Conservation (phyloP, 2,797 vertebrate genomes). For the Graptemys geographica region DNA sequence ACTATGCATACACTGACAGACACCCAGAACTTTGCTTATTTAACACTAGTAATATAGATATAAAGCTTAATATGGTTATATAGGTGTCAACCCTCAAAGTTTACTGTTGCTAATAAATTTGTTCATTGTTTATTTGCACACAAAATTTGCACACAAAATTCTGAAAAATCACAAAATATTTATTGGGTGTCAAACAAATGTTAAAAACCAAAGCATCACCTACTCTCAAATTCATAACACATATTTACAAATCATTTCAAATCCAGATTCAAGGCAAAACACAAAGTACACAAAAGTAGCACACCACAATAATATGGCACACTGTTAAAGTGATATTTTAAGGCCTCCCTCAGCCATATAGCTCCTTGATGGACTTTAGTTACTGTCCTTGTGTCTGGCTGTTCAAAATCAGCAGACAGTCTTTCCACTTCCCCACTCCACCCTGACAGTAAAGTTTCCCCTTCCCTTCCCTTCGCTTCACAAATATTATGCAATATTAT, state of each 20-base stretch:
- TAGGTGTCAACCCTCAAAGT: too few relatives aligned
- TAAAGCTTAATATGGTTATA: too few relatives aligned
- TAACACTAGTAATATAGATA: too few relatives aligned
- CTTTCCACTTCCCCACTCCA: background rate
- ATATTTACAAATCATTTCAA: background rate
- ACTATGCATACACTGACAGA: too few relatives aligned
- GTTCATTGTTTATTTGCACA: too few relatives aligned
- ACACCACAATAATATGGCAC: background rate
- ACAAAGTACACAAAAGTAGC: too few relatives aligned
- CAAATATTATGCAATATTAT: background rate
- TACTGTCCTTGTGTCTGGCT: background rate
- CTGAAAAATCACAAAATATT: too few relatives aligned
- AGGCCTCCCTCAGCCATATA: too few relatives aligned
- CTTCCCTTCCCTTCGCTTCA: background rate
- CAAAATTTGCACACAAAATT: too few relatives aligned
- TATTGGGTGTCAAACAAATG: too few relatives aligned
- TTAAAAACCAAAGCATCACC: background rate
- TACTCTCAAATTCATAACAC: background rate
- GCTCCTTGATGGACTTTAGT: background rate
- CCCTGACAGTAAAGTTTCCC: background rate
- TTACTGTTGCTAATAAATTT: too few relatives aligned
- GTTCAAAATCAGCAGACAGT: background rate
- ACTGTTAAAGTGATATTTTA: background rate
- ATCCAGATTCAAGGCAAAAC: background rate
- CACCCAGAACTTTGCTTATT: too few relatives aligned